Evolutionary conservation across 2,113 vertebrate species (phyloP).

Genomic region (Crotalus helleri): DNA sequence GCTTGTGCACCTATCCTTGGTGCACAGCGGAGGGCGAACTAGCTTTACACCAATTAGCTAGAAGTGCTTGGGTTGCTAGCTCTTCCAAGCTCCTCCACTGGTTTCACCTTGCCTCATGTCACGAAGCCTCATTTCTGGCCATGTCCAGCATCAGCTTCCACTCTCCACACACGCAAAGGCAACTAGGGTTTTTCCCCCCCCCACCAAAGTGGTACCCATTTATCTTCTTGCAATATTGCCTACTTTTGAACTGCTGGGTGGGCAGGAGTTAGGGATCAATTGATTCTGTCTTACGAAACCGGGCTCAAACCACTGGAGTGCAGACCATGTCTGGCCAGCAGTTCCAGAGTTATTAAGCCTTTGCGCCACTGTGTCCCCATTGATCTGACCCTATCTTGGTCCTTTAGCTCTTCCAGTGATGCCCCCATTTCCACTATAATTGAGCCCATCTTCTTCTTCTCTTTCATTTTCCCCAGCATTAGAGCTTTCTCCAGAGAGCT

Average conservation of each 20-base stretch:
- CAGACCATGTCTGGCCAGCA: background rate
- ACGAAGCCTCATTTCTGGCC: no score
- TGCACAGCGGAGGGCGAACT: no score
- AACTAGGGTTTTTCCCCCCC: no score
- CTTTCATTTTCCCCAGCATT: background rate
- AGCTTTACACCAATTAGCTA: no score
- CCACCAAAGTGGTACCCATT: no score
- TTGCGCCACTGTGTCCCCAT: background rate
- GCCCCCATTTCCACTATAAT: background rate
- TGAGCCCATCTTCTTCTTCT: background rate
- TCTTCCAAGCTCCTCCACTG: no score
- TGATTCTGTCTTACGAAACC: background rate
- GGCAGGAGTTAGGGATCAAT: background rate
- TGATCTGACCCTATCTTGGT: background rate
- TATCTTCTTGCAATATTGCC: no score
- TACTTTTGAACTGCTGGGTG: background rate
- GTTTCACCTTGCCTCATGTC: no score
- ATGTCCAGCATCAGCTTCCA: no score
- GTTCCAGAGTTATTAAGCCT: background rate
- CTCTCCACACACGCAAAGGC: no score
- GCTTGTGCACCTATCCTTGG: no score
- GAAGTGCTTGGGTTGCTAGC: no score
- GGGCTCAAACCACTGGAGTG: background rate
- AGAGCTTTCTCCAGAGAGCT: background rate
- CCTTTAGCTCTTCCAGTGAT: background rate